phyloP scores from a whole-genome alignment of 1,140 invertebrate species.

The Meloidogyne floridensis region DNA sequence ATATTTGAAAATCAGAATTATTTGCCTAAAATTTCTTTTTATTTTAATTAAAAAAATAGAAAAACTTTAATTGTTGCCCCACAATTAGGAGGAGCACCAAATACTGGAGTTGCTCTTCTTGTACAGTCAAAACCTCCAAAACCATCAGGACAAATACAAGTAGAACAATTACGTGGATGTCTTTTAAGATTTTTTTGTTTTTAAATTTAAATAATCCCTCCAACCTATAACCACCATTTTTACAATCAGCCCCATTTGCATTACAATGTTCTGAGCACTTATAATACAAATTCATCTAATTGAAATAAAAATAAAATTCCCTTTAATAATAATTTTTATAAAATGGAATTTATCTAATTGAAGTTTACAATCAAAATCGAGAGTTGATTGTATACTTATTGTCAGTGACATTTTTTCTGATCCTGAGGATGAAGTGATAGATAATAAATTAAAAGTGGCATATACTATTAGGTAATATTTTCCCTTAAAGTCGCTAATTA shows the following conservation, averaged over 20 bases:
- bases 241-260: conserved; percentile 16
- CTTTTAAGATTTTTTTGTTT: not conserved
- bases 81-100: conserved; percentile 41
- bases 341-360: too few relatives aligned
- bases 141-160: conserved; percentile 44
- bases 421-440: too few relatives aligned
- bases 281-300: conserved; percentile 45
- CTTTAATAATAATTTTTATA: not conserved
- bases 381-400: too few relatives aligned
- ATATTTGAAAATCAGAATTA: conserved; percentile 34
- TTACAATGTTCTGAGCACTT: conserved; percentile 32
- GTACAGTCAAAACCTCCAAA: conserved; percentile 45
- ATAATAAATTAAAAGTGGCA: too few relatives aligned
- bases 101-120: conserved; percentile 21
- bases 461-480: too few relatives aligned
- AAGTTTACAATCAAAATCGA: too few relatives aligned
- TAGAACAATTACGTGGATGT: conserved; percentile 38
- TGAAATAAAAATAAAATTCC: not conserved
- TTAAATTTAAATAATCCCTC: not conserved
- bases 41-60: not conserved
- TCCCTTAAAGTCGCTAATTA: too few relatives aligned
- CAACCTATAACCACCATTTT: conserved; percentile 43
- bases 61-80: conserved; percentile 33
- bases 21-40: conserved; percentile 23
- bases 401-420: too few relatives aligned